phyloP scores from a whole-genome alignment of 2,113 vertebrate genomes.

The Gambusia affinis region DNA sequence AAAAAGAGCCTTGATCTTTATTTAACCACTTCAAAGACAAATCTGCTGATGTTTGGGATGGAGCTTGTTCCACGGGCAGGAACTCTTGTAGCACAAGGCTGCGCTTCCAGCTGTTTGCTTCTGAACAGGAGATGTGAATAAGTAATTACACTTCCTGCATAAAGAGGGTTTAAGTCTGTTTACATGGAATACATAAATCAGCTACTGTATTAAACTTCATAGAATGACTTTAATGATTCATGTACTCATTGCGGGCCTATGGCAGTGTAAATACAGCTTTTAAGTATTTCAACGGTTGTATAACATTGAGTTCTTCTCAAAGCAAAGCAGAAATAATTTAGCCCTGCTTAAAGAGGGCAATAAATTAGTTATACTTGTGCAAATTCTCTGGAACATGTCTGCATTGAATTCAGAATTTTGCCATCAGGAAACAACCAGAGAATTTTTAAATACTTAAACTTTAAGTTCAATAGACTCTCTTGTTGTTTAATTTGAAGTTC shows the following conservation, averaged over 20 bases:
- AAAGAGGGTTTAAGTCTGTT: constrained; percentile 17
- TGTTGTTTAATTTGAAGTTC: not conserved
- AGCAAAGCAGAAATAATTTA: constrained; percentile 12
- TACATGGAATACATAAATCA: constrained; percentile 19
- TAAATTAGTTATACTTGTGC: not conserved
- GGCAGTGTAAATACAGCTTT: constrained; percentile 19
- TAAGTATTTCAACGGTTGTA: constrained; percentile 1
- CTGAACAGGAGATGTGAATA: constrained; percentile 33
- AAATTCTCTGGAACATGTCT: not conserved
- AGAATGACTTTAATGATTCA: constrained; percentile 8
- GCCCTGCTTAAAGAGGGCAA: not conserved
- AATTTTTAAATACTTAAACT: not conserved
- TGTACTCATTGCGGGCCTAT: constrained; percentile 2
- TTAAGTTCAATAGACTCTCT: not conserved
- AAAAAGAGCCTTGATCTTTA: constrained; percentile 7
- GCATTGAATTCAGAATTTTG: not conserved
- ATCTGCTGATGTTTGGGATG: constrained; percentile 23
- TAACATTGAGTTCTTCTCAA: not conserved
- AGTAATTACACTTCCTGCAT: constrained; percentile 16
- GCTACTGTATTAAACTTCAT: not conserved
- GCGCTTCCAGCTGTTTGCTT: constrained; percentile 30
- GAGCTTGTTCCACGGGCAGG: constrained; percentile 5
- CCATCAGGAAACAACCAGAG: not conserved
- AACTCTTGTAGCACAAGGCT: constrained; percentile 4
- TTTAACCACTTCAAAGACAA: constrained; percentile 8